These are phyloP conservation scores for Bombylius discolor DNA, from an alignment of 2,888 invertebrate genomes.

Conservation along the genomic window DNA sequence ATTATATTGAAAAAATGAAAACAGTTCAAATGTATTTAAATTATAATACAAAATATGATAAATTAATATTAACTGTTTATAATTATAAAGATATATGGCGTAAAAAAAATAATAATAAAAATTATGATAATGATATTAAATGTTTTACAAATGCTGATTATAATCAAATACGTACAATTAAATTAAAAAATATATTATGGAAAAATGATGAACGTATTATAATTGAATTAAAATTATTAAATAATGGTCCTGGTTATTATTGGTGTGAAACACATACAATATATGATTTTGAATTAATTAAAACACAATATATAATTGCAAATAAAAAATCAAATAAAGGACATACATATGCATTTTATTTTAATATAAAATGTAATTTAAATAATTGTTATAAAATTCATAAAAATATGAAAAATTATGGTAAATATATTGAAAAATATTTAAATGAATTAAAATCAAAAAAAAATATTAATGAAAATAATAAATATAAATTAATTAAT, in stretches of 20 bases:
- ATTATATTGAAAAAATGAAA: constrained; percentile 7
- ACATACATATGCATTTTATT: constrained; percentile 26
- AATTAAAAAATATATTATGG: constrained; percentile 29
- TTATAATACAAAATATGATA: constrained; percentile 17
- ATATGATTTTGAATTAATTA: constrained; percentile 38
- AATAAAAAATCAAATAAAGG: constrained; percentile 25
- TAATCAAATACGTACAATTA: constrained; percentile 38
- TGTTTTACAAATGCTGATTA: constrained; percentile 48
- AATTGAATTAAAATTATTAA: constrained; percentile 41
- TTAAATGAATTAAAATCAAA: constrained; percentile 14
- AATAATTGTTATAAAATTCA: constrained; percentile 6
- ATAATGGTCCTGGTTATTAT: constrained; percentile 45
- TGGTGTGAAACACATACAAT: constrained; percentile 50
- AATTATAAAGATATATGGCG: constrained; percentile 43
- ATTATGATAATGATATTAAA: constrained; percentile 39
- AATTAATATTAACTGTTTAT: constrained; percentile 41
- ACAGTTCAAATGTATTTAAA: constrained; percentile 10
- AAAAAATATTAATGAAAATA: constrained; percentile 3
- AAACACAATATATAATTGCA: constrained; percentile 41
- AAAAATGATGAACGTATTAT: constrained; percentile 20
- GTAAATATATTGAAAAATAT: constrained; percentile 9
- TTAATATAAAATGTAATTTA: constrained; percentile 22
- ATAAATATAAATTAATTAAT: constrained; percentile 14
- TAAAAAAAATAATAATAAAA: constrained; percentile 23
- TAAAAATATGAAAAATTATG: constrained; percentile 9